Evolutionary conservation across 1,140 invertebrate species (phyloP), one percentile per base, ranked within the genome.

Genomic region (Phymastichus coffea): DNA sequence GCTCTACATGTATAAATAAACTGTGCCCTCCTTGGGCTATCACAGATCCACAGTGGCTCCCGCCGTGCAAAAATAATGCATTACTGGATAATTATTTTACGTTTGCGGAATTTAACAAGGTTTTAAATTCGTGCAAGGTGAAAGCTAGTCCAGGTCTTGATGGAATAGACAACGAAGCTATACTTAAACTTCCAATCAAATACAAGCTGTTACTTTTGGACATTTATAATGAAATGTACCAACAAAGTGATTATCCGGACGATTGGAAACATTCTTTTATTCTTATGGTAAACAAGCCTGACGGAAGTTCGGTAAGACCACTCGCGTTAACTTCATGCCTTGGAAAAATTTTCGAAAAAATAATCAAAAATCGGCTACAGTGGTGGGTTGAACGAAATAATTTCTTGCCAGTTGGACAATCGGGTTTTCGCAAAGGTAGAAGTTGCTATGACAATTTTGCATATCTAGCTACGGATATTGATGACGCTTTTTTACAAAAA

Each of bases 381-480:
- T 65, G 26, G 28, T 65, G 54, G 55, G 15, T 47, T 4, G 46
- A 67, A 56, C 46, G 25, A 1, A 65, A 49, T 14, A 43, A 65
- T 8, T 15, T 43, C 4, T 20, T 65, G 3, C 48, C 60, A 15
- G 33, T 40, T n/a, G 3, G 33, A 8, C 63, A 67, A 53, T 35
- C 30, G 10, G 63, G 63, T n/a, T 67, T 67, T 38, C 2, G 49
- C 28, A 58, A 49, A 40, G 46, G 40, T 1, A 44, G 30, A 33
- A 55, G 26, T 8, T 63, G 58, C 9, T 7, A 49, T 2, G 60
- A 65, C 20, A 63, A 63, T 12, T 23, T 67, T 0, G 25, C 47
- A 1, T 51, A 58, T 20, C 17, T 63, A 7, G 40, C 28, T 0
- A 20, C 44, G 2, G 2, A 61, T 14, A 43, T 67, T 0, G 37